Evolutionary conservation across 2,888 invertebrate species (phyloP), one percentile per base, ranked within the genome.

Genomic region (Epinotia ramella): DNA sequence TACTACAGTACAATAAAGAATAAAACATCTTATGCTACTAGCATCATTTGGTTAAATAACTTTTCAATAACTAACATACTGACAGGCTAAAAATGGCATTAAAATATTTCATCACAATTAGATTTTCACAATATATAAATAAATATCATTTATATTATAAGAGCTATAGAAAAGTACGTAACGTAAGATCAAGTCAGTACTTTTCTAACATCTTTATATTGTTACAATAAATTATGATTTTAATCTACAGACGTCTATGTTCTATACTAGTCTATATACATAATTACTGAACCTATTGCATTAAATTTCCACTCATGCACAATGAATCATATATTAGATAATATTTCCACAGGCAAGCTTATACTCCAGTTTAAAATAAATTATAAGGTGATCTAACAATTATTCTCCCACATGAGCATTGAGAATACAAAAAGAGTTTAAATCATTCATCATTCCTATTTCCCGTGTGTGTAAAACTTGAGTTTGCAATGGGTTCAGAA

Each of bases 1-100:
- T 84, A 82, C 85, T 84, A 87, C 84, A 86, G 81, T 87, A 88
- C 84, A 86, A 81, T 87, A 88, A 84, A 87, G 89, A 90, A 90
- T 91, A 91, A 91, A 93, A 92, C 91, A 89, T 89, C 90, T 92
- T 92, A 93, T 80, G 73, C 89, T 91, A 91, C 88, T 91, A 93
- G 93, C 92, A 90, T 93, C 90, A 91, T 94, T 94, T 93, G 93
- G 94, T 94, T 94, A 94, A 87, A 92, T 89, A 92, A 89, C 85
- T 89, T 86, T 82, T 86, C 86, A 85, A 88, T 90, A 89, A 90
- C 88, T 91, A 91, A 90, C 89, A 89, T 89, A 91, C 86, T 90
- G 89, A 91, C 85, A 90, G 89, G 88, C 89, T 92, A 91, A 89
- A 78, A 92, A 93, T 93, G 93, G 92, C 93, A 92, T 92, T 92